Evolutionary conservation across 92 coral and sea anemone genomes (phyloP), one percentile per base, ranked within the genome.

Genomic region (Epizoanthus scotinus): DNA sequence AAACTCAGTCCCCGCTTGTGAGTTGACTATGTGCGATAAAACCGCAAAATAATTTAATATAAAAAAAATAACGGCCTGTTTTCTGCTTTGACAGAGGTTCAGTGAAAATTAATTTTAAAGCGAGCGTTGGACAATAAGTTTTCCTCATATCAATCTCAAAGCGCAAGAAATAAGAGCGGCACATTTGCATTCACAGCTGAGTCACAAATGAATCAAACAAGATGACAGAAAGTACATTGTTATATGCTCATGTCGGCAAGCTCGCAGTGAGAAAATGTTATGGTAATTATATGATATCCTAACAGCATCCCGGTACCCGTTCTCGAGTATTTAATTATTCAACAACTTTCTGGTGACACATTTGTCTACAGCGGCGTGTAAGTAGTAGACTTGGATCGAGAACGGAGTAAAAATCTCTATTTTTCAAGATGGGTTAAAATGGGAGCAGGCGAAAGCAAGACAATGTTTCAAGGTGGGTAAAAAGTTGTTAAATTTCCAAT

Each of bases 361-460:
- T 64, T 75, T 75, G 61, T 31, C 57, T 58, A 57, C 44, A 58
- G 56, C 55, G 31, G 67, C 50, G 63, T 34, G 67, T 36, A 29
- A 36, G 68, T 21, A 24, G 81, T 21, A 24, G 81, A 47, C 13
- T 73, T 40, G 58, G 28, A 12, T 55, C 34, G 0, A 50, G 42
- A 52, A 54, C 29, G 63, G 81, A 34, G 63, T 53, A 40, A 59
- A 12, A 58, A 26, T 59, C 68, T 25, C 26, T 58, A 59, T 58
- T 59, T 75, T 74, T 8, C 81, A 75, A 75, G 15, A 75, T 75
- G 81, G 68, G 81, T 75, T 75, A 75, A 75, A 29, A 75, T 75
- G 81, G 81, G 81, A 38, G 63, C 36, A 20, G 22, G 81, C 13
- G 81, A 75, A 31, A 75, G 81, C 17, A 75, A 60, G 15, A 75